Percentiles rank a stretch among this genome's conserved stretches.
phyloP scores from a whole-genome alignment of 2,113 vertebrate species.

The Egretta garzetta region DNA sequence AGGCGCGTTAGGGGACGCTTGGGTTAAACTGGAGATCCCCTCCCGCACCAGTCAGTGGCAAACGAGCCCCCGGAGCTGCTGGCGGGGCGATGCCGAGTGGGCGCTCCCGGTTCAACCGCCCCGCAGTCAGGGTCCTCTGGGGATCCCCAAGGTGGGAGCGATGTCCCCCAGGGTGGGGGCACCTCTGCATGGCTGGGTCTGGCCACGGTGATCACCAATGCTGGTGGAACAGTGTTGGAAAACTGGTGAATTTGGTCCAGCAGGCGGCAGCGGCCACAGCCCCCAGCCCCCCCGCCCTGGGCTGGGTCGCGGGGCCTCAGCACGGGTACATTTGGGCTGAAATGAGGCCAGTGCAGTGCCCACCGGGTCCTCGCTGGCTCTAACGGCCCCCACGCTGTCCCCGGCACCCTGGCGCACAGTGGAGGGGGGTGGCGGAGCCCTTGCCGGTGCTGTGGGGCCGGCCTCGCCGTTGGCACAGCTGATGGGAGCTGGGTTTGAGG shows the following conservation, averaged over 20 bases:
- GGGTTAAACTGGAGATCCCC: neutral
- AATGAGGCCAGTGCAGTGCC: neutral
- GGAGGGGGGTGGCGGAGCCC: neutral
- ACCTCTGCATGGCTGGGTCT: neutral
- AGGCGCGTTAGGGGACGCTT: accelerated
- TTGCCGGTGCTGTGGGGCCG: neutral
- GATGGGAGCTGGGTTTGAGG: accelerated
- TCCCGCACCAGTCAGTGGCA: accelerated
- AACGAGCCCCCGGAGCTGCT: accelerated
- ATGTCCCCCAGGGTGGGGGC: too few species aligned
- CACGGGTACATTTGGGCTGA: neutral
- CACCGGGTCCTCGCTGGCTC: neutral
- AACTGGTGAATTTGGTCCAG: neutral
- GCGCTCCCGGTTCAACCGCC: accelerated
- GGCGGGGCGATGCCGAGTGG: accelerated
- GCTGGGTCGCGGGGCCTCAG: neutral
- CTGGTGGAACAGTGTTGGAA: too few species aligned
- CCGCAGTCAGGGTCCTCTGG: accelerated
- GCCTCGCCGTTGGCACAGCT: accelerated
- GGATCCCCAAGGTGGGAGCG: accelerated
- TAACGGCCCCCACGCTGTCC: neutral
- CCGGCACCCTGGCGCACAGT: accelerated
- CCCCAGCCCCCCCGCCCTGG: neutral
- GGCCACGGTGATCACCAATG: accelerated
- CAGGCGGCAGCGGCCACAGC: neutral